Percentiles rank a stretch among this genome's conserved stretches.
These are phyloP conservation scores for Tolmerus cingulatus DNA, from an alignment of 2,888 invertebrate species.

Conservation along the genomic window DNA sequence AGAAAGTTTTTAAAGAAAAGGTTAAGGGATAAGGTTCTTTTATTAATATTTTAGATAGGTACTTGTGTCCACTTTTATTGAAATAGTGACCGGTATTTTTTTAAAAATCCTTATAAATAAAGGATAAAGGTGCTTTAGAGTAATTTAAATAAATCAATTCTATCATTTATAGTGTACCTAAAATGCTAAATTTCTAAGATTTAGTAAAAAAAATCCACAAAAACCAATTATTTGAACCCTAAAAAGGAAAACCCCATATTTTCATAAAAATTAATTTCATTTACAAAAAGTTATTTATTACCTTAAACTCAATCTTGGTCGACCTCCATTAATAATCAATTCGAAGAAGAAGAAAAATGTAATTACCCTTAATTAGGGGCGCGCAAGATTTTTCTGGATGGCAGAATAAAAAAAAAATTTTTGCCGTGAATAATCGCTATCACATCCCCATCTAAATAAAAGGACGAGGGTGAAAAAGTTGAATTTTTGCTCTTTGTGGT, in stretches of 20 bases:
- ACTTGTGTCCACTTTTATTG: background rate
- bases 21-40: background rate
- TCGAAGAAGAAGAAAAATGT: slow-evolving; percentile 34
- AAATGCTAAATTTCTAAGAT: too few species aligned
- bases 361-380: slow-evolving; percentile 40
- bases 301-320: slow-evolving; percentile 8
- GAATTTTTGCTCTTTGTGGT: slow-evolving; percentile 19
- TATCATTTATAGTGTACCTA: too few species aligned
- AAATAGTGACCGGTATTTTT: too few species aligned
- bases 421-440: slow-evolving; percentile 21
- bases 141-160: too few species aligned
- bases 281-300: slow-evolving; percentile 17
- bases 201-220: too few species aligned
- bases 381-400: slow-evolving; percentile 22
- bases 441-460: background rate
- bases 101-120: too few species aligned
- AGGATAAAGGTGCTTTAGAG: too few species aligned
- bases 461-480: slow-evolving; percentile 6
- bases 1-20: background rate
- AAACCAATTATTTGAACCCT: background rate
- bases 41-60: background rate
- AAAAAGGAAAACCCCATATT: background rate
- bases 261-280: background rate
- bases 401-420: slow-evolving; percentile 23
- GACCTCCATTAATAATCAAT: slow-evolving; percentile 42